Base-by-base conservation (phyloP, 2,888 invertebrate genomes). In the Polymixis flavicincta region DNA sequence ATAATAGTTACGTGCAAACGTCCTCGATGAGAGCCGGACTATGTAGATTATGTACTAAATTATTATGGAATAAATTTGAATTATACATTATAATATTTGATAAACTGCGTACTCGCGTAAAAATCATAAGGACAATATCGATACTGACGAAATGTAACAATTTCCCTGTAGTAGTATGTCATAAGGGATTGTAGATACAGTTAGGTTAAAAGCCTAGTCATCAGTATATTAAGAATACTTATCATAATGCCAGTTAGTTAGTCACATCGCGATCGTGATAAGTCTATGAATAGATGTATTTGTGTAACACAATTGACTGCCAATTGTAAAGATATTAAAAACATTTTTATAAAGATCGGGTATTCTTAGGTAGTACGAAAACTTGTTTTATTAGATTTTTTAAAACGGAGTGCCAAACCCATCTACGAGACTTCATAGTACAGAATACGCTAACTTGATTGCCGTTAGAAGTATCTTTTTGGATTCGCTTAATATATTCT, bases 111-210 rank as follows among this genome's bases (percentile, higher is more conserved):
- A 95, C 94, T 95, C 94, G 94, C 96, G 95, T 95, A 96, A 96
- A 95, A 95, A 95, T 94, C 93, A 94, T 96, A 95, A 94, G 95
- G 96, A 96, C 96, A 96, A 96, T 96, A 96, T 96, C 94, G 95
- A 95, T 94, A 94, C 93, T 94, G 94, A 95, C 93, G 94, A 95
- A 95, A 93, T 93, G 92, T 94, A 93, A 92, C 93, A 89, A 94
- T 91, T 93, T 90, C 93, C 93, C 91, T 90, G 91, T 95, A 95
- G 94, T 88, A 89, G 87, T 95, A 92, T 88, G 79, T 89, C 87
- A 78, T 93, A 94, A 93, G 93, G 90, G 90, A 91, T 87, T 95
- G 94, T 96, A 96, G 95, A 94, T 95, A 95, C 91, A 88, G 88
- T 90, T 95, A 95, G 93, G 86, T 88, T 83, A 91, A 91, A 92